Base-by-base conservation (phyloP, 1,140 invertebrate species). In the Pararge aegeria region DNA sequence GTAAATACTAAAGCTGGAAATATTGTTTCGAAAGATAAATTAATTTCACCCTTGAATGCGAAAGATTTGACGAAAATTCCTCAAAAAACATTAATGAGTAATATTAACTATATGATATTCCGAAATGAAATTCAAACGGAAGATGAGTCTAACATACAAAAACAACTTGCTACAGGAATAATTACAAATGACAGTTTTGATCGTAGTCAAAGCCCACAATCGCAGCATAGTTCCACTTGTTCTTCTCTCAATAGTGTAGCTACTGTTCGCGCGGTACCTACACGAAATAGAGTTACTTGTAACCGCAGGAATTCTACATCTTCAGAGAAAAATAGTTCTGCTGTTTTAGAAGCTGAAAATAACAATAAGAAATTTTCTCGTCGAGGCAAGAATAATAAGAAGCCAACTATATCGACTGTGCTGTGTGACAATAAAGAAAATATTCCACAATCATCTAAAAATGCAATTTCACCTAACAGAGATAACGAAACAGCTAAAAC, bases 161-260 rank as follows among this genome's bases (percentile, higher is more conserved):
- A 46, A 24, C 10, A 55, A 27, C 40, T 58, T 54, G 52, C 40
- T 50, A 61, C 55, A 56, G 55, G 66, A 42, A 51, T 50, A 37
- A 63, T 16, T 10, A 70, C 48, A 44, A 74, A 55, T 59, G 59
- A 57, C 44, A 40, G 37, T 4, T 13, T 63, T 34, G 74, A 72
- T 55, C 64, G 51, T 7, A 54, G 58, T 29, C 51, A 49, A 10
- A 85, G 73, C 55, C 66, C 74, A 29, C 49, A 61, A 18, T 80
- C 82, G n/a, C 70, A 71, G 51, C 73, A 77, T 55, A 84, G 82
- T 77, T 86, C 84, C 37, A 68, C 75, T 7, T 79, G 78, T 57
- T 88, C 83, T 6, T 80, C 81, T 24, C 72, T 69, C 15, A 84
- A 75, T 34, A 88, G 84, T 66, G 55, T 84, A 61, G 68, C 72